Evolutionary conservation across 92 coral and sea anemone species (phyloP).

Genomic region (Siderastrea radians): DNA sequence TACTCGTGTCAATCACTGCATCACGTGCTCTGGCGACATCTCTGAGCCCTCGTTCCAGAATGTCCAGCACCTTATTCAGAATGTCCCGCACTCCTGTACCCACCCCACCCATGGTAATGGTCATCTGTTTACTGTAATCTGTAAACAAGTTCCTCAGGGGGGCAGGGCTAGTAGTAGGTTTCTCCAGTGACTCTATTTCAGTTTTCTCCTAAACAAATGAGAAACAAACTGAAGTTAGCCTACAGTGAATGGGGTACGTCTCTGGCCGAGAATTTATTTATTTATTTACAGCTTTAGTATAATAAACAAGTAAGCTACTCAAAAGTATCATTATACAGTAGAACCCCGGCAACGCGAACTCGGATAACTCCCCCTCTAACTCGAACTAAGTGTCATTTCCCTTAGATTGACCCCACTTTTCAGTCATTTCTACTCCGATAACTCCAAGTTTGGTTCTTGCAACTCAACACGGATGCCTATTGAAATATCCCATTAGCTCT

Average conservation of each 20-base stretch:
- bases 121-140: conserved; percentile 59
- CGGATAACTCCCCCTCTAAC: too few species aligned
- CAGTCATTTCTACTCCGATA: too few species aligned
- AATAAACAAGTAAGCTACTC: too few species aligned
- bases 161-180: conserved; percentile 21
- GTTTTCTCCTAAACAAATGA: conserved; percentile 33
- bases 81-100: conserved; percentile 74
- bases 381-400: too few species aligned
- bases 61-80: conserved; percentile 71
- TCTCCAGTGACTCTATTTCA: conserved; percentile 40
- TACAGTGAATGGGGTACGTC: neutral
- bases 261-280: too few species aligned
- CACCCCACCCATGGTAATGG: conserved; percentile 62
- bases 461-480: too few species aligned
- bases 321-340: too few species aligned
- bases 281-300: too few species aligned
- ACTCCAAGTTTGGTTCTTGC: too few species aligned
- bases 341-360: too few species aligned
- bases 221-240: neutral
- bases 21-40: conserved; percentile 85
- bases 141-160: conserved; percentile 50
- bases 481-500: too few species aligned
- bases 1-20: conserved; percentile 60
- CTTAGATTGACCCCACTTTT: too few species aligned
- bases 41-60: conserved; percentile 72